Evolutionary conservation across 2,888 invertebrate genomes (phyloP).

Genomic region (Exephanes ischioxanthus): DNA sequence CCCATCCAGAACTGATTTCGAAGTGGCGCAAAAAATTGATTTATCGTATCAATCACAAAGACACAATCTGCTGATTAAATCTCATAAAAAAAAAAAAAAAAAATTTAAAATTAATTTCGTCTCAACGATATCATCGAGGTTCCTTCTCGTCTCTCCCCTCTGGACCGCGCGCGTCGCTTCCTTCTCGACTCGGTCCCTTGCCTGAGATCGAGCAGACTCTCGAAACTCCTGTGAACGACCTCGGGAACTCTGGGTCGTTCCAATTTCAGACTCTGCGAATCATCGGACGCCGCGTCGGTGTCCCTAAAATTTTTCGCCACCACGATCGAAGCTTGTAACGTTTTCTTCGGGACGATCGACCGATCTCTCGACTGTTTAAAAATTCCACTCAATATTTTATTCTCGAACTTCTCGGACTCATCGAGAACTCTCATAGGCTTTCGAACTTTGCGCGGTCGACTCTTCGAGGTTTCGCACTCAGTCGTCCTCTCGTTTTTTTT

Average conservation of each 20-base stretch:
- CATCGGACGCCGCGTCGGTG: constrained; percentile 33
- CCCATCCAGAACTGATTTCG: constrained; percentile 44
- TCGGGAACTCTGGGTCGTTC: constrained; percentile 87
- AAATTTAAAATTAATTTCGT: neutral
- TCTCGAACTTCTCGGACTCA: constrained; percentile 31
- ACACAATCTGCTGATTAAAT: neutral
- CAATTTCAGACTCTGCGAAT: constrained; percentile 84
- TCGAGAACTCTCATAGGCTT: constrained; percentile 52
- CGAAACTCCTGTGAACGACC: constrained; percentile 87
- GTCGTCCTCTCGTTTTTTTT: constrained; percentile 62
- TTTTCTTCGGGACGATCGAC: neutral
- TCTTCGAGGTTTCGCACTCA: constrained; percentile 36
- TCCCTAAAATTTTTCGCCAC: constrained; percentile 6
- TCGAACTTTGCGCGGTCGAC: constrained; percentile 42
- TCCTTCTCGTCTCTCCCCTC: constrained; percentile 2
- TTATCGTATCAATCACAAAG: neutral
- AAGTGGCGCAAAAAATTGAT: neutral
- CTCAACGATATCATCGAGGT: neutral
- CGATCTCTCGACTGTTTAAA: constrained; percentile 44
- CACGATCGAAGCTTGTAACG: neutral
- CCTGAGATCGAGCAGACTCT: constrained; percentile 86
- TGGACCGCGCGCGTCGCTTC: constrained; percentile 17
- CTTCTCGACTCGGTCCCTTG: constrained; percentile 77
- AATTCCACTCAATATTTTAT: constrained; percentile 44
- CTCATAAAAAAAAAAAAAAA: neutral